Base-by-base conservation (phyloP, 1,140 invertebrate species). In the Chrysomallon squamiferum region DNA sequence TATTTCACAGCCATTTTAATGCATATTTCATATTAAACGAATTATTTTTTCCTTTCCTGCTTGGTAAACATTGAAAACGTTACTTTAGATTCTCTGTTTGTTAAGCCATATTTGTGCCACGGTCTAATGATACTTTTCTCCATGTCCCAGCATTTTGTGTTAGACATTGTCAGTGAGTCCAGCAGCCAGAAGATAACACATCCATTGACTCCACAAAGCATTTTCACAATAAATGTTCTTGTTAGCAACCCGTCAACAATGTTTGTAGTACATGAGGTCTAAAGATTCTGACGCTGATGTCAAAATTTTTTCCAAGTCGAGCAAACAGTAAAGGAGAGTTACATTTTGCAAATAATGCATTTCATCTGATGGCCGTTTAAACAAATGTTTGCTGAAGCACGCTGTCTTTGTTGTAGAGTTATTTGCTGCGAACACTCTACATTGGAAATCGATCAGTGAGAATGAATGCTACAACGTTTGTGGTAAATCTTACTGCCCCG, bases 311-410 rank as follows among this genome's bases (percentile, higher is more conserved):
- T 15, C 29, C 50, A 27, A 54, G 50, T 54, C 50, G 50, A 54
- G 29, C 50, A 54, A 54, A 54, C 50, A 54, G 29, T 18, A 15
- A 30, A 27, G 18, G 50, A 54, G 50, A 54, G 50, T 54, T 54
- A 54, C 50, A 54, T 54, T 54, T 30, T 54, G 50, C 22, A 30
- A 54, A 25, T 54, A 54, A 30, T 30, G 22, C 22, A 5, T 54
- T 22, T 54, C 35, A 59, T 59, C 58, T 59, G 58, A 35, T 59
- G 38, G 58, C 41, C 20, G 32, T 59, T 38, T 59, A 59, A 29
- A 43, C 38, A 59, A 59, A 59, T 59, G 58, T 59, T 59, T 59
- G 58, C 35, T 22, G 22, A 18, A n/a, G 30, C 22, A 22, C 20
- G 20, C 22, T 43, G 58, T 59, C 58, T 59, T 59, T 59, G 58